Evolutionary conservation across 2,888 invertebrate species (phyloP).

Genomic region (Actias luna): DNA sequence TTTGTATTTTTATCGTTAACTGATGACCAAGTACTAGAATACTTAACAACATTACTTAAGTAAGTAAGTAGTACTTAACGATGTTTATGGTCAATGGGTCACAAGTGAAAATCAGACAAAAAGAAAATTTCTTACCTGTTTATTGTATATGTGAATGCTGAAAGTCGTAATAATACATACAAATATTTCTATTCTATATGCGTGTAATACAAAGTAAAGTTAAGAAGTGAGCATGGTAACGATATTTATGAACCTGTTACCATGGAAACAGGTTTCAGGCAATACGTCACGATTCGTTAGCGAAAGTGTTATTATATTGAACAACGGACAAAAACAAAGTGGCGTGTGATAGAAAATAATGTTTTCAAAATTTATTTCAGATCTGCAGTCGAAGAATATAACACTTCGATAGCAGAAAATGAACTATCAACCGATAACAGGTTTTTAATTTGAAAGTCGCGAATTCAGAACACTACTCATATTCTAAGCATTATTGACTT

Average conservation of each 20-base stretch:
- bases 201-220: slow-evolving; percentile 18
- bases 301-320: slow-evolving; percentile 46
- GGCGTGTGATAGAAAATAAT: neutral
- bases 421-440: too few species aligned
- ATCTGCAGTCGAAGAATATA: neutral
- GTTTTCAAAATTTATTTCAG: neutral
- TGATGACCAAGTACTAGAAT: neutral
- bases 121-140: neutral
- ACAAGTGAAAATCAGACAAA: neutral
- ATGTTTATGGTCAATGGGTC: too few species aligned
- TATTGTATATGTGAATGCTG: neutral
- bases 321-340: slow-evolving; percentile 19
- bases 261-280: slow-evolving; percentile 28
- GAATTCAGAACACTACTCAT: too few species aligned
- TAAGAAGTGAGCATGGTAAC: slow-evolving; percentile 26
- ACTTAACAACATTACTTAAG: too few species aligned
- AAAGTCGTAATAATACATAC: neutral
- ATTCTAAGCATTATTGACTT: too few species aligned
- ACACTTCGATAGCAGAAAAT: neutral
- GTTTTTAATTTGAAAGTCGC: too few species aligned
- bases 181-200: neutral
- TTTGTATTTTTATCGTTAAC: too few species aligned
- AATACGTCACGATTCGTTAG: slow-evolving; percentile 22
- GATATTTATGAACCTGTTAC: too few species aligned
- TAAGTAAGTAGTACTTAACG: too few species aligned